phyloP scores from a whole-genome alignment of 2,888 invertebrate species.

The Hirtodrosophila confusa region DNA sequence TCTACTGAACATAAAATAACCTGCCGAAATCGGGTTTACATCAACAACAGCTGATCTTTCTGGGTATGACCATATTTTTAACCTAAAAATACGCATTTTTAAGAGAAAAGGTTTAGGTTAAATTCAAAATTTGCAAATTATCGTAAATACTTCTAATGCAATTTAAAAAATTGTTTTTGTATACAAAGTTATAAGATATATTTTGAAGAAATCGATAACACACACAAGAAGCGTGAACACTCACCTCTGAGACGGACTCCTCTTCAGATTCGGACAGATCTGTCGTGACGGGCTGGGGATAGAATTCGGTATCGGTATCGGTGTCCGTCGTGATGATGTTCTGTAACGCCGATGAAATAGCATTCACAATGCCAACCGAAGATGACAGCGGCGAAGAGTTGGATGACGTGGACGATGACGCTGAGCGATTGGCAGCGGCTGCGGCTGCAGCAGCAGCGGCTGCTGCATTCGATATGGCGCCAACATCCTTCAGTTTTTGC shows the following conservation, averaged over 20 bases:
- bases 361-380: slow-evolving; percentile 82
- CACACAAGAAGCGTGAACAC: slow-evolving; percentile 67
- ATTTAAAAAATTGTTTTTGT: too few species aligned
- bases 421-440: slow-evolving; percentile 69
- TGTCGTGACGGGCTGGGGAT: slow-evolving; percentile 93
- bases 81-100: too few species aligned
- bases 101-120: too few species aligned
- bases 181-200: too few species aligned
- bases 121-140: too few species aligned
- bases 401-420: slow-evolving; percentile 81
- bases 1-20: too few species aligned
- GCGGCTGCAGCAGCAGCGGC: slow-evolving; percentile 63
- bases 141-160: too few species aligned
- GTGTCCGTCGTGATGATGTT: slow-evolving; percentile 91
- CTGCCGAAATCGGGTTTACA: too few species aligned
- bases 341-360: slow-evolving; percentile 81
- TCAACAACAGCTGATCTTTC: too few species aligned
- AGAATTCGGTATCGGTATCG: slow-evolving; percentile 93
- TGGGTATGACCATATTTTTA: too few species aligned
- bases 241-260: slow-evolving; percentile 98
- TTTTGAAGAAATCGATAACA: neutral
- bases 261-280: slow-evolving; percentile 98
- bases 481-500: slow-evolving; percentile 75
- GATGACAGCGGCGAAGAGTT: slow-evolving; percentile 82
- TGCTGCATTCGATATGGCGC: slow-evolving; percentile 49